phyloP scores from a whole-genome alignment of 2,888 invertebrate species.

The Mylabris sibirica region DNA sequence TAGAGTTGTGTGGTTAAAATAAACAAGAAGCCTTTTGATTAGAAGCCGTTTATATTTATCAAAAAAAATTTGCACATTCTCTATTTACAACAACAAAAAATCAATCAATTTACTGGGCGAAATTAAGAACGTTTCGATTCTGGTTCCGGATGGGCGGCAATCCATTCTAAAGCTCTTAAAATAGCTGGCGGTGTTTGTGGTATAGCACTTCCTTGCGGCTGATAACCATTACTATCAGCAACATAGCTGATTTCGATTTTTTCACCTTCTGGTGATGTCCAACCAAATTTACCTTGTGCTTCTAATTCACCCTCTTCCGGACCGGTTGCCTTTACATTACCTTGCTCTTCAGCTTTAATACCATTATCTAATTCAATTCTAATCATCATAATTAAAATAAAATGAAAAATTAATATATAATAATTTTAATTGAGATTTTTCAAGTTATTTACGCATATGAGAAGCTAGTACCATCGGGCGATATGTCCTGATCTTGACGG shows the following conservation, averaged over 20 bases:
- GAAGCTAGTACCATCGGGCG: not conserved
- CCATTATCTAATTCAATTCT: slow-evolving; percentile 19
- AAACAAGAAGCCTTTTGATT: not conserved
- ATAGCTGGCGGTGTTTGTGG: slow-evolving; percentile 57
- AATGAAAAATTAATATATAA: no score
- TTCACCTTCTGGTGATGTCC: slow-evolving; percentile 48
- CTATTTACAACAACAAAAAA: not conserved
- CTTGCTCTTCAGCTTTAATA: slow-evolving; percentile 18
- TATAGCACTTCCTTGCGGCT: slow-evolving; percentile 45
- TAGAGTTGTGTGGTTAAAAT: no score
- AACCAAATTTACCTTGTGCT: slow-evolving; percentile 61
- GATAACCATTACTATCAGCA: slow-evolving; percentile 53
- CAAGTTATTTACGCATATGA: not conserved
- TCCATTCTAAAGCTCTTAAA: slow-evolving; percentile 67
- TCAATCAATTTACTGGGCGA: not conserved
- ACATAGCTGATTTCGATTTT: slow-evolving; percentile 43
- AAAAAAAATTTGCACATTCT: not conserved
- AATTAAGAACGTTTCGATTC: not conserved
- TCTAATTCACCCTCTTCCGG: not conserved
- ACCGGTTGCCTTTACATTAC: slow-evolving; percentile 56
- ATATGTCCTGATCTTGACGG: not conserved
- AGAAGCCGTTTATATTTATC: not conserved
- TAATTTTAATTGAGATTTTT: not conserved
- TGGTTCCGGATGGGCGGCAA: slow-evolving; percentile 60
- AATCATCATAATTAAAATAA: not conserved